Evolutionary conservation across 2,888 invertebrate genomes (phyloP).

Genomic region (Phasia obesa): DNA sequence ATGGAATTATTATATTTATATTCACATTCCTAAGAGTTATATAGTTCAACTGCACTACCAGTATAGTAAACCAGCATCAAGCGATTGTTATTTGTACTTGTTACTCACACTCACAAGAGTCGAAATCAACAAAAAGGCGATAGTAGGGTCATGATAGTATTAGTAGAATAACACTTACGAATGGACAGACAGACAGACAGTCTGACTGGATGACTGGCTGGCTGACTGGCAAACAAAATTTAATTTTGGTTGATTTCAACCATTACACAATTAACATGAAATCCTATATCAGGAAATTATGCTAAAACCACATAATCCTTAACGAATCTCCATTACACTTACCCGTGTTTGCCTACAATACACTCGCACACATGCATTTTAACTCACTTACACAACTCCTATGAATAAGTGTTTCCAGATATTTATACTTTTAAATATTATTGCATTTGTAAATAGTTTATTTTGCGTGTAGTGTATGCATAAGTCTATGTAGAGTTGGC

Average conservation of each 20-base stretch:
- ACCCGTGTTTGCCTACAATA: neutral
- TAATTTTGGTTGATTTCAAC: slow-evolving; percentile 58
- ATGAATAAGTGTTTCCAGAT: neutral
- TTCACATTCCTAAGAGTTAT: neutral
- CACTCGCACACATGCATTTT: neutral
- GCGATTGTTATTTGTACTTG: neutral
- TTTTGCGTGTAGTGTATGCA: neutral
- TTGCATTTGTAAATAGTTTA: neutral
- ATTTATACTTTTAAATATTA: slow-evolving; percentile 4
- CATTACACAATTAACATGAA: slow-evolving; percentile 64
- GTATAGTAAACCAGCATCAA: slow-evolving; percentile 50
- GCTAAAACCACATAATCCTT: slow-evolving; percentile 57
- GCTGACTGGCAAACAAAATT: slow-evolving; percentile 34
- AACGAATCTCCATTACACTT: slow-evolving; percentile 55
- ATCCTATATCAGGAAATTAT: slow-evolving; percentile 66
- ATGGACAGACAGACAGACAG: neutral
- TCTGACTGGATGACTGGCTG: too few species aligned
- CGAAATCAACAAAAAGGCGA: neutral
- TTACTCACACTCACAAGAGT: neutral
- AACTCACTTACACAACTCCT: neutral
- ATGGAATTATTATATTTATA: slow-evolving; percentile 22
- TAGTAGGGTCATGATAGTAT: neutral
- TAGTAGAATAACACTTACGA: neutral
- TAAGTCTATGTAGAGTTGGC: neutral
- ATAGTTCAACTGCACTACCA: neutral